Base-by-base conservation (phyloP, 1,140 invertebrate genomes). In the Nylanderia fulva region DNA sequence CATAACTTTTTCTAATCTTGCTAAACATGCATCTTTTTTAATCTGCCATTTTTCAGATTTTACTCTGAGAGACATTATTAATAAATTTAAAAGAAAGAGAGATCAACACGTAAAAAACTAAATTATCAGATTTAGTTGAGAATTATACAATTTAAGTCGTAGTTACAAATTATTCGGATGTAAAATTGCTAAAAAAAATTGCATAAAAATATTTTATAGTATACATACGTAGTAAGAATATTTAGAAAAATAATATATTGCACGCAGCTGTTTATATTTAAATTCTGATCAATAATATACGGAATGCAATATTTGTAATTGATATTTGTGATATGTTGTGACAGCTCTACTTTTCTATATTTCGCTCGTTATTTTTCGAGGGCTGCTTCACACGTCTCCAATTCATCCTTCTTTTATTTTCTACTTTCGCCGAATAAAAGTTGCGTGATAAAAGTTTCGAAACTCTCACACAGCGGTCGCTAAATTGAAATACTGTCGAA, bases 401-500 rank as follows among this genome's bases (percentile, higher is more conserved):
- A 24, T 8, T 36, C 69, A 71, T 71, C 82, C 84, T 87, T 29
- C 42, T 83, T 77, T 89, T 89, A 89, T 89, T 86, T 91, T 77
- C 85, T 60, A 85, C 36, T 42, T 58, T 63, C 21, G 29, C 15
- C 74, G 83, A 42, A 52, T 52, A 63, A 61, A 91, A 92, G 85
- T 91, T 92, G 76, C 24, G 84, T 85, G 91, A 92, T 92, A 88
- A 92, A 91, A 88, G 76, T 84, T 75, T 13, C 80, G 72, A 91
- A 90, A 91, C 84, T 88, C 85, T 89, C 80, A 69, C 80, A 69
- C 85, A 80, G 85, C 83, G 45, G 64, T 63, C 66, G 86, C 83
- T 87, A 89, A 91, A 91, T 91, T 91, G 90, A 92, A 92, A 92
- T 88, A 86, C 60, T 42, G 69, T 58, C 74, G 88, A 87, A 91